Conservation (phyloP, 2,888 invertebrate species). For the Luperina nickerlii region DNA sequence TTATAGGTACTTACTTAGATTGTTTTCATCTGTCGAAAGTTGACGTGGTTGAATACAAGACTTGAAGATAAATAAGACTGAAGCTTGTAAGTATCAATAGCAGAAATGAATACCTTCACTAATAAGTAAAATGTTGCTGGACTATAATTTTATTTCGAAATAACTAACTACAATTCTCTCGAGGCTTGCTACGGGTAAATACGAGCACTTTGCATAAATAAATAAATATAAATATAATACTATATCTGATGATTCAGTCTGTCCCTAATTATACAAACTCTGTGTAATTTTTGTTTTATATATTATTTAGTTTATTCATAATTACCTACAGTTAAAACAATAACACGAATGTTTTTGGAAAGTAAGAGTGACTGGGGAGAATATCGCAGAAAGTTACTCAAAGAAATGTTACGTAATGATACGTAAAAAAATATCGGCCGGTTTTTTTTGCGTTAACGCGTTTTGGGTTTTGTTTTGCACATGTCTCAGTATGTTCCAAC, state of each 20-base stretch:
- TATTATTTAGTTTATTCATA: conserved; percentile 14
- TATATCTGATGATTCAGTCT: background rate
- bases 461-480: background rate
- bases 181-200: background rate
- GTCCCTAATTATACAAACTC: conserved; percentile 10
- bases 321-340: background rate
- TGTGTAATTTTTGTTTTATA: conserved; percentile 2
- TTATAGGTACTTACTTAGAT: background rate
- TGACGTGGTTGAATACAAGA: background rate
- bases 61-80: conserved; percentile 1
- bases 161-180: background rate
- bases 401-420: background rate
- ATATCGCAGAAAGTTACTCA: background rate
- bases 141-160: conserved; percentile 12
- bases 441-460: background rate
- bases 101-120: background rate
- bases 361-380: background rate
- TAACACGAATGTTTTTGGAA: conserved; percentile 1
- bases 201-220: background rate
- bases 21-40: background rate
- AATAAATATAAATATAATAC: background rate
- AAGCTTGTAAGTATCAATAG: background rate
- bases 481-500: background rate
- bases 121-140: background rate
- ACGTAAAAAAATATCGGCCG: background rate